These are phyloP conservation scores for Coptodon rendalli DNA, from an alignment of 2,113 vertebrate species.

Conservation along the genomic window DNA sequence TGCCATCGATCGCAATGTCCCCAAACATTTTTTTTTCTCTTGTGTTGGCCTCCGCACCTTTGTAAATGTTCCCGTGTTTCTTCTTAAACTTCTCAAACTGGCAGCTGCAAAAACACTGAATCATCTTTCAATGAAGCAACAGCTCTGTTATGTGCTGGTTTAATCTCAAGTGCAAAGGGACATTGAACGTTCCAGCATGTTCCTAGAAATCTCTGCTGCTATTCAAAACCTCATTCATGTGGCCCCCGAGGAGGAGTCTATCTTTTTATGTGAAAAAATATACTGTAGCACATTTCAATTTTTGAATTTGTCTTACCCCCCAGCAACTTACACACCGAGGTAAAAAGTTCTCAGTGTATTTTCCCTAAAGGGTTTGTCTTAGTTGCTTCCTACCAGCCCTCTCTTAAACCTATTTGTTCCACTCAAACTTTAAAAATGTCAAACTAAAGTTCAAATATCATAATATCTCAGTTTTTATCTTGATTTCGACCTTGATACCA, in stretches of 20 bases:
- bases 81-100: constrained; percentile 9
- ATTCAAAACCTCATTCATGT: not conserved
- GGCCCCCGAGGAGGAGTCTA: not conserved
- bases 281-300: constrained; percentile 9
- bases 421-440: not conserved
- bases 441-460: not conserved
- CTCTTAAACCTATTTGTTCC: constrained; percentile 2
- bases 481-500: not conserved
- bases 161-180: constrained; percentile 42
- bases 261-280: not conserved
- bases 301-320: constrained; percentile 32
- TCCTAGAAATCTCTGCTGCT: not conserved
- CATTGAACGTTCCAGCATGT: constrained; percentile 17
- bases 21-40: not conserved
- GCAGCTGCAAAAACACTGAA: constrained; percentile 30
- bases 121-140: constrained; percentile 51
- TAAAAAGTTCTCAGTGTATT: not conserved
- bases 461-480: not conserved
- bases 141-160: constrained; percentile 24
- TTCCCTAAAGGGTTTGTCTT: not conserved
- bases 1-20: not conserved
- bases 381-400: not conserved
- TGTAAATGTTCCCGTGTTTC: not conserved
- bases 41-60: not conserved
- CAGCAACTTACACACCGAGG: constrained; percentile 6